Evolutionary conservation across 2,888 invertebrate species (phyloP).

Genomic region (Rhodophaea formosa): DNA sequence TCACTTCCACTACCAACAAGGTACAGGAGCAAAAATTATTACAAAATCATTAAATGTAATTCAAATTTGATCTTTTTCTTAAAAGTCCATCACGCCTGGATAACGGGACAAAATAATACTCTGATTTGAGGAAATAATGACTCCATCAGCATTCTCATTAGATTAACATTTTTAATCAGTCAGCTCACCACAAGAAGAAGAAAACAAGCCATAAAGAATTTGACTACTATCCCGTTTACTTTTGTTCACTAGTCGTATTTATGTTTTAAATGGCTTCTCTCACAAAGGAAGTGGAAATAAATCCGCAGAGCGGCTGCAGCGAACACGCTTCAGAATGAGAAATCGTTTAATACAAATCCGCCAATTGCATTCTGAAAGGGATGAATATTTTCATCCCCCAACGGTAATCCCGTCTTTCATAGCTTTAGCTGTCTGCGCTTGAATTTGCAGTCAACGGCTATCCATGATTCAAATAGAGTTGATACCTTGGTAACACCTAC

Average conservation of each 20-base stretch:
- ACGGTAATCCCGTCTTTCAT: background rate
- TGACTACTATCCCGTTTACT: background rate
- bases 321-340: slow-evolving; percentile 13
- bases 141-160: too few species aligned
- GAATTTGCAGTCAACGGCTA: background rate
- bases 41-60: too few species aligned
- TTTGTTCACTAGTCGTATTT: background rate
- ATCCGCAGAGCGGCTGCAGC: slow-evolving; percentile 7
- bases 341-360: slow-evolving; percentile 13
- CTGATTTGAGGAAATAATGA: too few species aligned
- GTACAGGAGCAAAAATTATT: too few species aligned
- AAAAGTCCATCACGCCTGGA: too few species aligned
- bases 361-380: slow-evolving; percentile 14
- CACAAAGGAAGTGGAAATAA: slow-evolving; percentile 13
- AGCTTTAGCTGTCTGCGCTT: slow-evolving; percentile 1
- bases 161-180: too few species aligned
- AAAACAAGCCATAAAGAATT: too few species aligned
- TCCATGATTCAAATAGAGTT: background rate
- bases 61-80: too few species aligned
- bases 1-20: too few species aligned
- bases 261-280: background rate
- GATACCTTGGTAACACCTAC: background rate
- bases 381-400: slow-evolving; percentile 15
- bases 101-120: too few species aligned
- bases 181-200: too few species aligned